Evolutionary conservation across 2,113 vertebrate genomes (phyloP).

Genomic region (Aptenodytes patagonicus): DNA sequence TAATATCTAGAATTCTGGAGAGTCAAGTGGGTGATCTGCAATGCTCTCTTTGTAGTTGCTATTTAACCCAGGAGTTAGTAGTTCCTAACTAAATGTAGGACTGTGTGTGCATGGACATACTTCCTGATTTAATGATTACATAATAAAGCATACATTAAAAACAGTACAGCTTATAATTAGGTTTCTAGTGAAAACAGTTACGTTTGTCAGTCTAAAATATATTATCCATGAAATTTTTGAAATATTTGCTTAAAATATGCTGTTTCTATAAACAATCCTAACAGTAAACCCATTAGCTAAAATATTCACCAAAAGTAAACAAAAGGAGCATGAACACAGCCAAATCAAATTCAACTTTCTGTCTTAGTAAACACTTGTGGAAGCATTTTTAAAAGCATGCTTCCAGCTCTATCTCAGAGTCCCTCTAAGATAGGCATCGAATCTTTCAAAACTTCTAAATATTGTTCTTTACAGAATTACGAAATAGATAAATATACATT

Average conservation of each 20-base stretch:
- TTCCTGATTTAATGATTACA: not conserved
- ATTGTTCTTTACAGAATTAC: not conserved
- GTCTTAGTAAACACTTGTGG: not conserved
- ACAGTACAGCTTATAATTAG: not conserved
- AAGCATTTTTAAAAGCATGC: not conserved
- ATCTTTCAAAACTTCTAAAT: not conserved
- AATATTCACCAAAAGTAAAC: constrained; percentile 21
- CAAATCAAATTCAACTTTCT: constrained; percentile 14
- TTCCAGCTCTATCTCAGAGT: not conserved
- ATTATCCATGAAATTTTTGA: not conserved
- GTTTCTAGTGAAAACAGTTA: not conserved
- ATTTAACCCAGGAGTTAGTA: not conserved
- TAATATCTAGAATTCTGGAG: not conserved
- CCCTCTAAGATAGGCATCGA: not conserved
- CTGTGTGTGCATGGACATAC: not conserved
- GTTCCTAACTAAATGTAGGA: not conserved
- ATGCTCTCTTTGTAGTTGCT: not conserved
- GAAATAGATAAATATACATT: not conserved
- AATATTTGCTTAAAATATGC: not conserved
- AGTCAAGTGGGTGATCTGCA: not conserved
- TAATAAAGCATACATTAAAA: not conserved
- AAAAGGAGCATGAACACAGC: not conserved
- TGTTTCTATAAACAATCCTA: not conserved
- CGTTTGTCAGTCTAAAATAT: not conserved
- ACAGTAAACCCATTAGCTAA: not conserved